Percentiles rank a stretch among this genome's conserved stretches.
Evolutionary conservation across 2,888 invertebrate genomes (phyloP).

Genomic region (Campoplex nolae): DNA sequence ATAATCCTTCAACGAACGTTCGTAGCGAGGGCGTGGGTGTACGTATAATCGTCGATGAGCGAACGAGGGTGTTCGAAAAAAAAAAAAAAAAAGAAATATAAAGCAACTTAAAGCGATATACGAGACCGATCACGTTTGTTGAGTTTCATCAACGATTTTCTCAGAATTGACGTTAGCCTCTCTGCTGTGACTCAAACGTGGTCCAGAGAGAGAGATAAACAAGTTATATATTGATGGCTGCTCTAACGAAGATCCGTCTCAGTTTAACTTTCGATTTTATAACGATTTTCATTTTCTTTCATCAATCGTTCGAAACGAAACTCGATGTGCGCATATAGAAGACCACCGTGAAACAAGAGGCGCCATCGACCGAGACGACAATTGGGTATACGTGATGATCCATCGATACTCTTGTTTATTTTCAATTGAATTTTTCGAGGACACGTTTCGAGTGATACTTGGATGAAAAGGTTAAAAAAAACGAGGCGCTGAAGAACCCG

Average conservation of each 20-base stretch:
- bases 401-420: no score
- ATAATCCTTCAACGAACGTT: background rate
- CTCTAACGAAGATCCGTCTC: conserved; percentile 49
- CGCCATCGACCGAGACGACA: background rate
- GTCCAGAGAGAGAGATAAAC: conserved; percentile 65
- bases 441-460: background rate
- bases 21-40: conserved; percentile 9
- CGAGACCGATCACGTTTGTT: conserved; percentile 23
- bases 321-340: background rate
- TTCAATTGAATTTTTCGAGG: background rate
- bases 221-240: conserved; percentile 57
- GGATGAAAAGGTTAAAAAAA: background rate
- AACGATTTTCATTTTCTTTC: background rate
- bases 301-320: background rate
- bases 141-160: conserved; percentile 54
- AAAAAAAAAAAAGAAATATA: background rate
- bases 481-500: background rate
- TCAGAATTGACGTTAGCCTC: conserved; percentile 36
- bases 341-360: background rate
- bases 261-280: conserved; percentile 32
- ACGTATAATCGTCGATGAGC: conserved; percentile 24
- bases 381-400: background rate
- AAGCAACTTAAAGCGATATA: conserved; percentile 16
- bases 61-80: background rate
- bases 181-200: conserved; percentile 63